Evolutionary conservation across 2,797 vertebrate species (phyloP).

Genomic region (Sus cebifrons): DNA sequence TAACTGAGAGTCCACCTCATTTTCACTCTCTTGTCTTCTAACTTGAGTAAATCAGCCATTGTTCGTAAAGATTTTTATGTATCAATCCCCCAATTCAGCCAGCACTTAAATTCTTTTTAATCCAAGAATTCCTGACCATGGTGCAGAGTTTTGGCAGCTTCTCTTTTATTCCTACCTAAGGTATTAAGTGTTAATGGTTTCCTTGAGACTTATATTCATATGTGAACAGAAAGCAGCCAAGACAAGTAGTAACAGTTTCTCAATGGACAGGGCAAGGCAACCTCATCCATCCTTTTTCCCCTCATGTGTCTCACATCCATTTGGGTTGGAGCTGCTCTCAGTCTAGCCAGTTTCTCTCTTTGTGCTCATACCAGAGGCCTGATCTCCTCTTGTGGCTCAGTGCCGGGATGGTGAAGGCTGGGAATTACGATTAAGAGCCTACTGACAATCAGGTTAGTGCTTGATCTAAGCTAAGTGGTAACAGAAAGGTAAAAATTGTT

Average conservation of each 20-base stretch:
- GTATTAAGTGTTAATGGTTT: conserved; percentile 71
- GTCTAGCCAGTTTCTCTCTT: not conserved
- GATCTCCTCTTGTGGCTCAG: conserved; percentile 19
- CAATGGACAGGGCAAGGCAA: not conserved
- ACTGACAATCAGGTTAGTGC: not conserved
- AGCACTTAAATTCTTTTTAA: conserved; percentile 56
- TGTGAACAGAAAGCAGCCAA: conserved; percentile 47
- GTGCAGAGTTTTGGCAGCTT: conserved; percentile 35
- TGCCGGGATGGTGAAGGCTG: not conserved
- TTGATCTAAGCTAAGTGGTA: not conserved
- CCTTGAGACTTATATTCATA: conserved; percentile 8
- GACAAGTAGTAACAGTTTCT: conserved; percentile 34
- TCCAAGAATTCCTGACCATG: conserved; percentile 43
- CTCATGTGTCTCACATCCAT: not conserved
- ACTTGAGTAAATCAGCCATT: conserved; percentile 29
- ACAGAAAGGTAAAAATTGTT: not conserved
- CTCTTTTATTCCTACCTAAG: conserved; percentile 46
- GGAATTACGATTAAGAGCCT: not conserved
- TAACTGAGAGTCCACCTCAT: not conserved
- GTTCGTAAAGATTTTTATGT: conserved; percentile 60
- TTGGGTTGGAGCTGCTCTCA: not conserved
- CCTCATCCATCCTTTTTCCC: not conserved
- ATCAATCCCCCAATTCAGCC: conserved; percentile 24
- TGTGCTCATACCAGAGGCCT: not conserved
- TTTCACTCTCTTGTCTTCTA: conserved; percentile 10